Base-by-base conservation (phyloP, 2,113 vertebrate species). In the Ellobius talpinus region DNA sequence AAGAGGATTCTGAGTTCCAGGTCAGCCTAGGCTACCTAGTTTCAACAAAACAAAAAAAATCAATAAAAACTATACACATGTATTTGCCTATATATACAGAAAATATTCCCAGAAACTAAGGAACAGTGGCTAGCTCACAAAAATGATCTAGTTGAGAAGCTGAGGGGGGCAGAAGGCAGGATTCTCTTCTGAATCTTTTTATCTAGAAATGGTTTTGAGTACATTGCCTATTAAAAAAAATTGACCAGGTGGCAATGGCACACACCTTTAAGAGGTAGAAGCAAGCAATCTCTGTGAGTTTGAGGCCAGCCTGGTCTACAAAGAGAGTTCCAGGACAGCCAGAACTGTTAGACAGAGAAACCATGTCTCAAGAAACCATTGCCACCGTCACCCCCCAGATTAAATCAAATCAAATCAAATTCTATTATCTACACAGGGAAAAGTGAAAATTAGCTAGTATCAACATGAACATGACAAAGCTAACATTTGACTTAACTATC, bases 371-470 rank as follows among this genome's bases (percentile, higher is more conserved):
- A 73, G n/a, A 73, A 39, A 21, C 58, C 19, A 58, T 58, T 58
- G 58, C 58, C 58, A 58, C 58, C 58, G 19, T 21, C 58, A 58
- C 19, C 58, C 58, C 76, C 8, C 8, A 72, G 58, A 31, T 66
- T 24, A 90, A 50, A 45, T 21, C 19, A 73, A 72, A 31, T 66
- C 31, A 90, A 61, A n/a, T 87, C 26, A 90, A 84, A 87, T 84
- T 92, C 88, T 85, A 45, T 50, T 81, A 95, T 58, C 76, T 74
- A 81, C 9, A 85, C 7, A 95, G 19, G 26, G 73, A 26, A 88
- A 96, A 93, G 50, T 90, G 88, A 86, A 94, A 90, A 79, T 3
- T 88, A 95, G 47, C 39, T 63, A 85, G 47, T 29, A 88, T 29
- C 3, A 66, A 79, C 36, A 85, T 0, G 45, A 96, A 93, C 2